phyloP scores from a whole-genome alignment of 2,888 invertebrate genomes.

The Diogma glabrata region DNA sequence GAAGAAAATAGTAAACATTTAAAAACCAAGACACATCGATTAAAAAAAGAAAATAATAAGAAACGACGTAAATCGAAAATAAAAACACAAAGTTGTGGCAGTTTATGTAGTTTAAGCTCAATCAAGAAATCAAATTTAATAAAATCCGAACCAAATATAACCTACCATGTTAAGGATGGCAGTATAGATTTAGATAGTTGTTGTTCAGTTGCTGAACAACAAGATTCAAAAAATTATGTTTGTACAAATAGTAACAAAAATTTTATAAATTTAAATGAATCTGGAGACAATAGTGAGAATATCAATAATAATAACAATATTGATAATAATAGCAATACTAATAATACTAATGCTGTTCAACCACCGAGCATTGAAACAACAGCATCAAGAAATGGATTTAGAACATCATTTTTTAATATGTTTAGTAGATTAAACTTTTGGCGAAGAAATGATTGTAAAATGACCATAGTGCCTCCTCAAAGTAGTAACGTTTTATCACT shows the following conservation, averaged over 20 bases:
- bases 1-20: constrained; percentile 15
- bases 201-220: constrained; percentile 9
- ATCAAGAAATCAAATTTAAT: constrained; percentile 19
- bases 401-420: constrained; percentile 25
- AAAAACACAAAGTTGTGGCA: constrained; percentile 17
- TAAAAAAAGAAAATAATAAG: constrained; percentile 1
- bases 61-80: constrained; percentile 11
- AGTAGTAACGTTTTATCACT: constrained; percentile 5
- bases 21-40: constrained; percentile 11
- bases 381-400: constrained; percentile 15
- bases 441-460: constrained; percentile 20
- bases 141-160: constrained; percentile 23
- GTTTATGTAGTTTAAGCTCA: constrained; percentile 16
- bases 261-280: not conserved
- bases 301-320: constrained; percentile 14
- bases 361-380: constrained; percentile 16
- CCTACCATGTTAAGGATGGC: constrained; percentile 12
- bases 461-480: constrained; percentile 8
- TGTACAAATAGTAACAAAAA: not conserved
- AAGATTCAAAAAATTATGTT: too few species aligned
- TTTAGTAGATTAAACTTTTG: constrained; percentile 26
- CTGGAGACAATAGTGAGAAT: not conserved
- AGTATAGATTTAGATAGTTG: constrained; percentile 1
- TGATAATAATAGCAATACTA: not conserved
- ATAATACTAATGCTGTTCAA: constrained; percentile 1